A percentile compares a stretch with the other conserved stretches of the same genome.
These are phyloP conservation scores for Zaprionus camerounensis DNA, from an alignment of 1,140 invertebrate species.

Conservation along the genomic window DNA sequence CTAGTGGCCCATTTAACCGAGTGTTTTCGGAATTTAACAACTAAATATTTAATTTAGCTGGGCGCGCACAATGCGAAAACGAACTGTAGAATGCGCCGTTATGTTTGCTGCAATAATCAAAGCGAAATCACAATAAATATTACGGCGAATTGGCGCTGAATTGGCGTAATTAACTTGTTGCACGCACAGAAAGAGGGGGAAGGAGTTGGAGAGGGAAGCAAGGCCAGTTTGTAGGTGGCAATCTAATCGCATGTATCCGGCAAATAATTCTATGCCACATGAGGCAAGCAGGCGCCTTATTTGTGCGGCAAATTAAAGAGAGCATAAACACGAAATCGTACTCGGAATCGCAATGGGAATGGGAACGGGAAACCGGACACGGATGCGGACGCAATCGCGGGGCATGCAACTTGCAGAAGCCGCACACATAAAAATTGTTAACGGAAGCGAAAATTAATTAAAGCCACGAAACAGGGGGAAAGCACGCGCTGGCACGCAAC, in stretches of 20 bases:
- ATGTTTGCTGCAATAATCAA: slow-evolving; percentile 55
- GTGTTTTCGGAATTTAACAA: slow-evolving; percentile 27
- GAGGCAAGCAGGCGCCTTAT: slow-evolving; percentile 38
- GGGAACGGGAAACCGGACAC: background rate
- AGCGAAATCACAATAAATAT: slow-evolving; percentile 50
- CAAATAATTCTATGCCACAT: slow-evolving; percentile 72
- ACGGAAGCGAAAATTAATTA: slow-evolving; percentile 83
- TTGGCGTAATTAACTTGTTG: slow-evolving; percentile 81
- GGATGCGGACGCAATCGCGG: background rate
- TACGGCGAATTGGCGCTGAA: slow-evolving; percentile 21
- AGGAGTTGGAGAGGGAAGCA: background rate
- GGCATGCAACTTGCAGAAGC: slow-evolving; percentile 39
- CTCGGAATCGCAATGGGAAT: background rate
- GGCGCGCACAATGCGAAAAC: background rate
- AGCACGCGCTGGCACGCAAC: slow-evolving; percentile 75
- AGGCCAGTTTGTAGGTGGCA: slow-evolving; percentile 57
- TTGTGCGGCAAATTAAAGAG: slow-evolving; percentile 75
- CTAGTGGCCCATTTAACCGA: slow-evolving; percentile 20
- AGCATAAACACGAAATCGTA: slow-evolving; percentile 75
- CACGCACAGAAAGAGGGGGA: slow-evolving; percentile 39
- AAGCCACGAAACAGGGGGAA: slow-evolving; percentile 75
- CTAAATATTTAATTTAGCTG: slow-evolving; percentile 37
- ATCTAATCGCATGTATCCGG: slow-evolving; percentile 84
- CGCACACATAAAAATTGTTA: slow-evolving; percentile 79
- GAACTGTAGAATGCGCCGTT: slow-evolving; percentile 9